Evolutionary conservation across 2,797 vertebrate species (phyloP), one percentile per base, ranked within the genome.

Genomic region (Limnodromus scolopaceus): DNA sequence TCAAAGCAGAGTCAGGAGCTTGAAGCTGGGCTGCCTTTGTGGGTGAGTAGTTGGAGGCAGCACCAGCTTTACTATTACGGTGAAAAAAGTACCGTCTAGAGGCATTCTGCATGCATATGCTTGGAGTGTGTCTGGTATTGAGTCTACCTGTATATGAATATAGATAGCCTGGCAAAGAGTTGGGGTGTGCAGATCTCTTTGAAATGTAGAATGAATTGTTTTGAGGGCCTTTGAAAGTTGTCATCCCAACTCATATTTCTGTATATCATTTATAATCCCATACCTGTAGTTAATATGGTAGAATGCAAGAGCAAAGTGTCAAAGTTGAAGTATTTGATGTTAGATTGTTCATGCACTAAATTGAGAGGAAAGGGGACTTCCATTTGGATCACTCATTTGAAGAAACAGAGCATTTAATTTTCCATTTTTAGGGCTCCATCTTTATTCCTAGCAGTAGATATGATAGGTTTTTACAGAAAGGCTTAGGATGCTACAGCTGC

Each of bases 121-220:
- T 55, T 60, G 28, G n/a, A 55, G 28, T 0, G 1, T 28, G 36
- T 51, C 20, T 0, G 0, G 4, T 90, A 23, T 6, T 45, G 49
- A 74, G n/a, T 38, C 23, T 84, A 46, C 34, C 25, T 65, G 25
- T n/a, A 4, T 39, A 16, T 80, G 23, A 38, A 55, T 41, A 36
- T 28, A 8, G 10, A 2, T 17, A 27, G 57, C 8, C 57, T 89
- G 28, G 45, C 58, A 79, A 65, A 90, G 57, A 78, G 14, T 6
- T 71, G 48, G 23, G 20, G 24, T 75, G 13, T 87, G 55, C 60
- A 74, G 12, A 84, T 81, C 25, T 27, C 32, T 89, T 63, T 80
- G 25, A 89, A 94, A 64, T 10, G 9, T 8, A 53, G 36, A 88
- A 41, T 1, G 3, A 16, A 41, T 48, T 48, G 18, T 86, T 94